Percentiles rank a stretch among this genome's conserved stretches.
phyloP scores from a whole-genome alignment of 2,797 vertebrate species.

The Paramormyrops hopkinsi region DNA sequence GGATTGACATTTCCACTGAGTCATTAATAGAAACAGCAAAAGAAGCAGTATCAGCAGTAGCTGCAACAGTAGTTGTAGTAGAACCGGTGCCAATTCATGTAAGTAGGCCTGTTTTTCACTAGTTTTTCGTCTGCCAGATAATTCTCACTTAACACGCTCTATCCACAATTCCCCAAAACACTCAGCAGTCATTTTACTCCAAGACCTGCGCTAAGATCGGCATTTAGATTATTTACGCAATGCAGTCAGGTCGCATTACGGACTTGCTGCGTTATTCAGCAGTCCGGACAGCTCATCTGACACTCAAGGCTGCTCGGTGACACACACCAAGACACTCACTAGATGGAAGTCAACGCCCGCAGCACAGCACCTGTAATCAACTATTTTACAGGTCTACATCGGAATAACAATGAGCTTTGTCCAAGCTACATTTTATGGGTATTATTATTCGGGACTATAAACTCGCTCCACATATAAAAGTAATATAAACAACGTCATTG shows the following conservation, averaged over 20 bases:
- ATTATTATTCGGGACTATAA: neutral
- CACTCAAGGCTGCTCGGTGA: neutral
- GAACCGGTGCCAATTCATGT: neutral
- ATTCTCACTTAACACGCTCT: neutral
- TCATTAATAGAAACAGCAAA: neutral
- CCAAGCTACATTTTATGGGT: neutral
- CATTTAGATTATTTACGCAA: slow-evolving; percentile 12
- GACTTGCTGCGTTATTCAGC: slow-evolving; percentile 6
- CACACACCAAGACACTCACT: neutral
- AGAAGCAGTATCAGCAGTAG: neutral
- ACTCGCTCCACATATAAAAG: neutral
- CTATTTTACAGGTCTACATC: neutral
- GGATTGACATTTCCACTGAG: neutral
- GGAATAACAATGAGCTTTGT: neutral
- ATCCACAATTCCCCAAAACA: neutral
- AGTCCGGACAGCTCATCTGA: slow-evolving; percentile 8
- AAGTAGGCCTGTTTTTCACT: neutral
- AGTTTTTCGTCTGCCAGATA: neutral
- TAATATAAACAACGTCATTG: neutral
- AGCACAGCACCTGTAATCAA: neutral
- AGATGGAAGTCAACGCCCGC: neutral
- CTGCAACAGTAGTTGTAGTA: neutral
- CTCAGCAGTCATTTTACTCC: neutral
- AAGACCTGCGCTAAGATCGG: neutral
- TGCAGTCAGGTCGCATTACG: slow-evolving; percentile 1